phyloP scores from a whole-genome alignment of 2,113 vertebrate genomes.

The Gopherus evgoodei region DNA sequence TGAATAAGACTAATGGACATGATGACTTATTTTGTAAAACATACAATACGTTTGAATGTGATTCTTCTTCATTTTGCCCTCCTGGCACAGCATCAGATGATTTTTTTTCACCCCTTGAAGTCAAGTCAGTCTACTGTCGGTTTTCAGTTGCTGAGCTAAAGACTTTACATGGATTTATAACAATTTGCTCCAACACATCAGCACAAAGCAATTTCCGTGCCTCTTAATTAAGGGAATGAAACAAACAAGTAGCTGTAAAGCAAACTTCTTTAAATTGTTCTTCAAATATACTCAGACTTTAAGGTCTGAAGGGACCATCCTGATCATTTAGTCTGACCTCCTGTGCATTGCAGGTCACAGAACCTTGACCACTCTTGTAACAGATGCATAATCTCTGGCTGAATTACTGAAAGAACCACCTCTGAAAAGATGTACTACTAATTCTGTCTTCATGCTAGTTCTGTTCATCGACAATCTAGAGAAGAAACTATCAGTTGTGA shows the following conservation, averaged over 20 bases:
- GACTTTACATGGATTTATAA: neutral
- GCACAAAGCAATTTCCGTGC: neutral
- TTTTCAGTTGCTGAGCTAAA: neutral
- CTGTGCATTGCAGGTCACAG: neutral
- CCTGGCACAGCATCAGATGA: constrained; percentile 31
- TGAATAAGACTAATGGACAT: constrained; percentile 83
- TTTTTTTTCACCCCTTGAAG: neutral
- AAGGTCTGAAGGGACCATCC: neutral
- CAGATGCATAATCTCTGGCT: neutral
- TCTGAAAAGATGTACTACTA: neutral
- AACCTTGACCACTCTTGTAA: neutral
- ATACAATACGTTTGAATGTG: constrained; percentile 74
- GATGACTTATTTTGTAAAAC: constrained; percentile 77
- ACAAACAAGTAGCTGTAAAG: neutral
- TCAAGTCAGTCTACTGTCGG: neutral
- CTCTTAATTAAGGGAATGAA: neutral
- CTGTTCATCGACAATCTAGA: constrained; percentile 11
- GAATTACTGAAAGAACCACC: neutral
- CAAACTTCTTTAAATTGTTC: neutral
- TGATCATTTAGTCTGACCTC: neutral
- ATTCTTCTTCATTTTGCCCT: constrained; percentile 63
- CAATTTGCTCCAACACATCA: constrained; percentile 6
- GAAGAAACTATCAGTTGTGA: constrained; percentile 4
- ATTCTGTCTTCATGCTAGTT: constrained; percentile 31
- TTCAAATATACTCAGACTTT: neutral